Evolutionary conservation across 2,797 vertebrate species (phyloP).

Genomic region (Schizopygopsis pylzovi): DNA sequence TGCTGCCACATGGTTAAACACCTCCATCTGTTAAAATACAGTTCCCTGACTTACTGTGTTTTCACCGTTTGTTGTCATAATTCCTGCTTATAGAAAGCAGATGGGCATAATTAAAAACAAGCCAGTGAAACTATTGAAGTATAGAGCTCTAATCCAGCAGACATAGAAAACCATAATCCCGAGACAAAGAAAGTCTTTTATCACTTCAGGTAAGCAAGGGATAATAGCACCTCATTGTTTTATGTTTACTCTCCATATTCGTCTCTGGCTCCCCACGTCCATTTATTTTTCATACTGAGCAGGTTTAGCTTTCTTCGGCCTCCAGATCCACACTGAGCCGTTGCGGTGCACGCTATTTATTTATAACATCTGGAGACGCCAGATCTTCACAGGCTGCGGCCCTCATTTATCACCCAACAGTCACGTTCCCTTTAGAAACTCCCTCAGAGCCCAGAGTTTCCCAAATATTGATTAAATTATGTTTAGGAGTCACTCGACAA

Average conservation of each 20-base stretch:
- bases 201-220: constrained; percentile 57
- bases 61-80: constrained; percentile 63
- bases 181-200: constrained; percentile 61
- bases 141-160: constrained; percentile 59
- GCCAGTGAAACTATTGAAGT: constrained; percentile 59
- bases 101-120: constrained; percentile 75
- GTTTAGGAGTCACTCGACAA: constrained; percentile 22
- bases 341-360: constrained; percentile 70
- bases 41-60: constrained; percentile 55
- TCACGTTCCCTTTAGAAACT: constrained; percentile 31
- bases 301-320: constrained; percentile 70
- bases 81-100: constrained; percentile 68
- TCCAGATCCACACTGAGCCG: constrained; percentile 65
- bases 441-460: neutral
- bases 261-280: constrained; percentile 57
- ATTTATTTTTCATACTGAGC: constrained; percentile 76
- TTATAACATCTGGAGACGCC: constrained; percentile 67
- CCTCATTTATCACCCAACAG: constrained; percentile 54
- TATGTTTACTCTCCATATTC: constrained; percentile 56
- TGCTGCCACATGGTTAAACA: constrained; percentile 57
- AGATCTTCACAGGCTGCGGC: constrained; percentile 60
- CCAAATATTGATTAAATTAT: constrained; percentile 38
- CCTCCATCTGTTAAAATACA: constrained; percentile 75
- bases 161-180: constrained; percentile 60
- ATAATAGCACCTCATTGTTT: constrained; percentile 67